Base-by-base conservation (phyloP, 1,140 invertebrate genomes). In the Idris sp. region DNA sequence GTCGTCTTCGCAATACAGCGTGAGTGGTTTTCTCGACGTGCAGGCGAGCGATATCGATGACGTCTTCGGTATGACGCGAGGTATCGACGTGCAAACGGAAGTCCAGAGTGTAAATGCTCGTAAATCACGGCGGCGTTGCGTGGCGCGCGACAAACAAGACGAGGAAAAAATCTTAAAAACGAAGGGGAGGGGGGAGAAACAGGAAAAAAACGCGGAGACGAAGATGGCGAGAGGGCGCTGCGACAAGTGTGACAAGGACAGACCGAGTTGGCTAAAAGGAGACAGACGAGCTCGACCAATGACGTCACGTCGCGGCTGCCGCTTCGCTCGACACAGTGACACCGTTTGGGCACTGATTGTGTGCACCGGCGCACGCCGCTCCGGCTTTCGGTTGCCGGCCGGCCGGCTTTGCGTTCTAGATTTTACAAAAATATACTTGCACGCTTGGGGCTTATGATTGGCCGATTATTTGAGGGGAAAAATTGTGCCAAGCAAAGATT, bases 271-370 rank as follows among this genome's bases (percentile, higher is more conserved):
- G n/a, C n/a, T n/a, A n/a, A n/a, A n/a, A n/a, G 28, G 8, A 11
- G 44, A 16, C 26, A 58, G 43, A 40, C 43, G 49, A 62, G 46
- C 36, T 79, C 76, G 74, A 73, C 30, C 35, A 76, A 59, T 83
- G 81, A 83, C 79, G 81, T 83, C 82, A 83, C 64, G 6, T 6
- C n/a, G n/a, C n/a, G n/a, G 33, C 54, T 35, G 62, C 69, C 28
- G 36, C 68, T 73, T 64, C 76, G 54, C 72, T 68, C 79, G 83
- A 84, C 83, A 83, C 77, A 83, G 79, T 83, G 82, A 82, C 81
- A 84, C 79, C 80, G 78, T 81, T 84, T 28, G 78, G n/a, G 36
- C 71, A 75, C 44, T 68, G 61, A 41, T 59, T 49, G 58, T 68
- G 72, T 41, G 64, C 46, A 58, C 35, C 54, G 44, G 44, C 38